These are phyloP conservation scores for Hypothenemus hampei DNA, from an alignment of 1,140 invertebrate genomes.

Conservation along the genomic window DNA sequence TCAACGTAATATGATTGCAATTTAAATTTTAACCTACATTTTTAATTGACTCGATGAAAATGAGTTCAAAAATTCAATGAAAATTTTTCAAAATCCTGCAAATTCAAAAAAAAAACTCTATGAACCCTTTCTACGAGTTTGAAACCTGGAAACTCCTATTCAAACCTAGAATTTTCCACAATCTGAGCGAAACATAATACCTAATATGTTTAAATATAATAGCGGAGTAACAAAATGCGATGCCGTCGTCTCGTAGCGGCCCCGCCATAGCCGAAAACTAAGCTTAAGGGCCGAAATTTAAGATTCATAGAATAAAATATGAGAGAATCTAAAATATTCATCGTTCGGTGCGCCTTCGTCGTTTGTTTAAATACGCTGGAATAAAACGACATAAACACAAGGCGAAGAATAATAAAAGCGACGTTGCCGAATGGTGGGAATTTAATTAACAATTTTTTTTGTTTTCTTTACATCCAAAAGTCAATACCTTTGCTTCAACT, in stretches of 20 bases:
- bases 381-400: constrained; percentile 25
- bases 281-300: constrained; percentile 36
- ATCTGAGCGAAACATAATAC: constrained; percentile 18
- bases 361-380: constrained; percentile 21
- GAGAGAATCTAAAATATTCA: constrained; percentile 42
- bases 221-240: constrained; percentile 17
- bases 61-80: no score
- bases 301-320: constrained; percentile 45
- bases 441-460: no score
- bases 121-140: background rate
- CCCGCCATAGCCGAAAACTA: constrained; percentile 24
- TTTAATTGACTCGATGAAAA: no score
- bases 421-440: no score
- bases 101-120: background rate
- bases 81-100: constrained; percentile 7
- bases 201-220: no score
- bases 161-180: constrained; percentile 6
- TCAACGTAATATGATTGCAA: no score
- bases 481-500: no score
- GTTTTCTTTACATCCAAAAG: no score
- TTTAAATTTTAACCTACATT: no score
- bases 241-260: no score
- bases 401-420: constrained; percentile 32
- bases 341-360: constrained; percentile 37
- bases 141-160: constrained; percentile 13